Base-by-base conservation (phyloP, 1,140 invertebrate species). In the Phthorimaea operculella region DNA sequence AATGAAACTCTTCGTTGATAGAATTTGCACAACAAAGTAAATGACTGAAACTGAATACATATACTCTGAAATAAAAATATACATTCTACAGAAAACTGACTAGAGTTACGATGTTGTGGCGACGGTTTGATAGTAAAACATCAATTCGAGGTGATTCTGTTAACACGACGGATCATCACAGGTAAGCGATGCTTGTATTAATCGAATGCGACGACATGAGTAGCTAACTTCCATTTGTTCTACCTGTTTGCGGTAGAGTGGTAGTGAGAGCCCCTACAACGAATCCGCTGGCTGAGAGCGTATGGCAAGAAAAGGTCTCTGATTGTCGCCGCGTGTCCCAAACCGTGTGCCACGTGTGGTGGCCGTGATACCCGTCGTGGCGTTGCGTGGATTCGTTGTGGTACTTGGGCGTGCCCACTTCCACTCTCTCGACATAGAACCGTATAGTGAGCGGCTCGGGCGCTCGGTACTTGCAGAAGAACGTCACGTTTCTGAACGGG, bases 161-260 rank as follows among this genome's bases (percentile, higher is more conserved):
- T 28, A 28, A 28, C 6, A 28, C 21, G 21, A 28, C 21, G 21
- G 21, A 28, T 28, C 21, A 28, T 28, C 21, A 28, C 21, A 28
- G 21, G 21, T 2, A 28, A 28, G 55, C 21, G 6, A 28, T 28
- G 21, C 21, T 28, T 4, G 21, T 28, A 28, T 28, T 28, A 28
- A 28, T 28, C 6, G 21, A 28, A 28, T 28, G 21, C 21, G 21
- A 28, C 21, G 21, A 28, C 21, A 28, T 4, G 21, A 28, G 21
- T 28, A 4, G 21, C 21, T 28, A 28, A 28, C 21, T 28, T 28
- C 21, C 21, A 4, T 28, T 28, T 28, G 21, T 28, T 28, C 73
- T 79, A 79, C 76, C 76, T 82, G 74, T 68, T 63, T 79, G 75
- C 39, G 76, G 75, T 47, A 82, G 58, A 49, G 68, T 75, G 28